Base-by-base conservation (phyloP, 2,113 vertebrate genomes). In the Tylochromis polylepis region DNA sequence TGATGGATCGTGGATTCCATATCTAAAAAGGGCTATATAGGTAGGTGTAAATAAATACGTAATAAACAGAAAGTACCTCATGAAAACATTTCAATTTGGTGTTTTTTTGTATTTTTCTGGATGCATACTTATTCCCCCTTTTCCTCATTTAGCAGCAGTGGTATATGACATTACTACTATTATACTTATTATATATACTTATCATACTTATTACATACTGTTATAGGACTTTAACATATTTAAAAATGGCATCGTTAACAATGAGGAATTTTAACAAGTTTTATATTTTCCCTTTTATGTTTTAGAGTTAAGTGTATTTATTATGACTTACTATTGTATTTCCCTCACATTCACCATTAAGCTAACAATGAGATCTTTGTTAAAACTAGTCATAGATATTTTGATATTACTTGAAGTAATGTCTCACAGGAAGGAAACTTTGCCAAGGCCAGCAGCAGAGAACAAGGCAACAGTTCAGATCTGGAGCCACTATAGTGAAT, bases 401-500 rank as follows among this genome's bases (percentile, higher is more conserved):
- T 85, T 65, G 81, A 80, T 55, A 43, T 84, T 87, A 77, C 31
- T 56, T 62, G 20, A 75, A 38, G 81, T 57, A 86, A 85, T 65
- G 78, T 41, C 83, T 87, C 58, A 90, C 22, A 81, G 55, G 59
- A 81, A 90, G 59, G 14, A 87, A 67, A 80, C 38, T 85, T 88
- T 82, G 75, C 90, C 88, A 93, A 89, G 82, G 80, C 79, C 84
- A 84, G 70, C 34, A 88, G 15, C 41, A 81, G 79, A 60, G 67
- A 91, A 93, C 84, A 91, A 91, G 85, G 31, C 79, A 88, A 49
- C 82, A 55, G 57, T 79, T 93, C 49, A 91, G 82, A 92, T 79
- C 60, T 3, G 41, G 27, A 88, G 85, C 85, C 88, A 89, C 86
- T 67, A 67, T 85, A 92, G 83, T 92, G 88, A 70, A 60, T 88